phyloP scores from a whole-genome alignment of 2,113 vertebrate species.

The Delphinus delphis region DNA sequence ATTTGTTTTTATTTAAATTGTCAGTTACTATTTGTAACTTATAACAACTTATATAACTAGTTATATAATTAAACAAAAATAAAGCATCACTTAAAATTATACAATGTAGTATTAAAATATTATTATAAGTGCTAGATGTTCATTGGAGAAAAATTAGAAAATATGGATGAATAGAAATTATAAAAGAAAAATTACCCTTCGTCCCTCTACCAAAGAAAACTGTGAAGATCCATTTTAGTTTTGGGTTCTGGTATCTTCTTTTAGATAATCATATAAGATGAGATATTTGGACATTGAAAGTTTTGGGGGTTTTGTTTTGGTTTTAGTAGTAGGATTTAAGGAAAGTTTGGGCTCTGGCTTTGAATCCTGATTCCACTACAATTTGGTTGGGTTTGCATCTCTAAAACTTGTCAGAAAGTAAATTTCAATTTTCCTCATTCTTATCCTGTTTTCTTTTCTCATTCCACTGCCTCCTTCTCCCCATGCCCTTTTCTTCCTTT shows the following conservation, averaged over 20 bases:
- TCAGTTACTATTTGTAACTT: slow-evolving; percentile 9
- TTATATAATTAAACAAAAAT: not conserved
- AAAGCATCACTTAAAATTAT: not conserved
- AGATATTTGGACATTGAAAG: not conserved
- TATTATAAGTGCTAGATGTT: not conserved
- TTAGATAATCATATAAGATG: not conserved
- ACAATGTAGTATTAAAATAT: slow-evolving; percentile 9
- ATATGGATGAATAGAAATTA: not conserved
- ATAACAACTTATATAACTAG: not conserved
- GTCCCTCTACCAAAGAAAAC: not conserved
- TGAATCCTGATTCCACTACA: not conserved
- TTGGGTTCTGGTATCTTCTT: not conserved
- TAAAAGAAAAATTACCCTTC: not conserved
- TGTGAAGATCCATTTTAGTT: not conserved
- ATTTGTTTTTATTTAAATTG: slow-evolving; percentile 14
- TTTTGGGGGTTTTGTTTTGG: not conserved
- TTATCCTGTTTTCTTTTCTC: not conserved
- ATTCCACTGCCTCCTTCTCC: not conserved
- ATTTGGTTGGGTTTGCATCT: not conserved
- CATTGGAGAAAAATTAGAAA: not conserved
- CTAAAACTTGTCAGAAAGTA: slow-evolving; percentile 17
- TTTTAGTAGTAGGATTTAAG: not conserved
- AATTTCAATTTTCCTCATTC: slow-evolving; percentile 8
- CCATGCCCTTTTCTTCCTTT: not conserved
- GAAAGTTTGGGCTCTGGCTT: not conserved